Evolutionary conservation across 2,113 vertebrate genomes (phyloP).

Genomic region (Brienomyrus longianalis): DNA sequence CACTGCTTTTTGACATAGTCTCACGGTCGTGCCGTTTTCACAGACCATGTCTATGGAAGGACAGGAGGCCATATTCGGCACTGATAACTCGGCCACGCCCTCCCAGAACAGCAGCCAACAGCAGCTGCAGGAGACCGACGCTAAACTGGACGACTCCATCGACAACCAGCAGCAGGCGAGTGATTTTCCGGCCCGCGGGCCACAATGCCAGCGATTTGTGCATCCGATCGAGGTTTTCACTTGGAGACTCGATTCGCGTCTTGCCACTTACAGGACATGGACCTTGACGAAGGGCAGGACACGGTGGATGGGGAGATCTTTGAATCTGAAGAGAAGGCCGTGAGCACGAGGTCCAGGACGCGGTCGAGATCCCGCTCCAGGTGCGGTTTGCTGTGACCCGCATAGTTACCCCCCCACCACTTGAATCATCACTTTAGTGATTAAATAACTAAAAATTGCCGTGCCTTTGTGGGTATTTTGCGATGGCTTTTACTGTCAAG

Average conservation of each 20-base stretch:
- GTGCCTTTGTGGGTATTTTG: neutral
- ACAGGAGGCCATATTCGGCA: slow-evolving; percentile 82
- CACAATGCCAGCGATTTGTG: neutral
- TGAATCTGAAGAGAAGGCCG: slow-evolving; percentile 81
- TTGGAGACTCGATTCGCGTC: neutral
- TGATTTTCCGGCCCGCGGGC: neutral
- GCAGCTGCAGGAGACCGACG: slow-evolving; percentile 76
- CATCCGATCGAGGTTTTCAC: neutral
- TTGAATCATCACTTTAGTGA: neutral
- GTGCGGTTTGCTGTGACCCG: slow-evolving; percentile 46
- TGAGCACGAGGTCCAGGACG: slow-evolving; percentile 79
- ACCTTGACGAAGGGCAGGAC: slow-evolving; percentile 90
- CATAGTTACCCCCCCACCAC: neutral
- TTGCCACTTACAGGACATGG: slow-evolving; percentile 76
- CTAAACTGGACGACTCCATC: slow-evolving; percentile 84
- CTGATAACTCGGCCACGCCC: slow-evolving; percentile 74
- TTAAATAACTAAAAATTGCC: neutral
- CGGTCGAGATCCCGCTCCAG: slow-evolving; percentile 92
- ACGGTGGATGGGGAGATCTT: slow-evolving; percentile 81
- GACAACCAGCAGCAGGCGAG: slow-evolving; percentile 92
- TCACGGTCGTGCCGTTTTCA: neutral
- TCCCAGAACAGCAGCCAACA: slow-evolving; percentile 80
- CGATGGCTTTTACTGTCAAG: neutral
- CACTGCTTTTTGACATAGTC: neutral
- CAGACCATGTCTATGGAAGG: slow-evolving; percentile 66